Base-by-base conservation (phyloP, 2,797 vertebrate genomes). In the Echiichthys vipera region DNA sequence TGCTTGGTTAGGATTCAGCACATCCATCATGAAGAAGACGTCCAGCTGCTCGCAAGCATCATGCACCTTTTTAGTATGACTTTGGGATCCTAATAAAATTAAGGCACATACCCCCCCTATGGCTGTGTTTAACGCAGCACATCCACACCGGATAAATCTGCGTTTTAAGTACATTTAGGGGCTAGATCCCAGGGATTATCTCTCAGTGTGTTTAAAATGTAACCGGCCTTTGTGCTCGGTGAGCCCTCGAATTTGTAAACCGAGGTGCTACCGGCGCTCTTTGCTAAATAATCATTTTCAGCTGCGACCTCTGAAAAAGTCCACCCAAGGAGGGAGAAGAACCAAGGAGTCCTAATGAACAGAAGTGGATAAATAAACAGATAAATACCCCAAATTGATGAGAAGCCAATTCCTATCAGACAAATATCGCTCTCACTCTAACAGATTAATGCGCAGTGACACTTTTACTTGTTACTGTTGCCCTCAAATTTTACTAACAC, bases 121-220 rank as follows among this genome's bases (percentile, higher is more conserved):
- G 61, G 58, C 62, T 51, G 54, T 18, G 24, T 54, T 45, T 55
- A 65, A 64, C 36, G 20, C 49, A 29, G 62, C 27, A 18, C 55
- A 36, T 59, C 65, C 63, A 32, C 59, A 24, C 36, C 18, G 74
- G 42, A 65, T 56, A 56, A 65, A 58, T 36, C 50, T 34, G 46
- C 13, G 22, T 63, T 77, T 83, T 75, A 61, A 51, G 57, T 42
- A 70, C 66, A 72, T 72, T 82, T 65, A 20, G 57, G 34, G 54
- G 61, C 4, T 1, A 58, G 66, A 85, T 77, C 78, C 63, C 7
- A 0, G 61, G 76, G 73, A 71, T 84, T 81, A 85, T 64, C 55
- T 45, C 40, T 34, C 39, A 5, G 51, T 11, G 7, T 17, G 14
- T 43, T 65, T 57, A 37, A 74, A 77, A 75, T 83, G 40, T 77